Evolutionary conservation across 1,140 invertebrate genomes (phyloP).

Genomic region (Listronotus bonariensis): DNA sequence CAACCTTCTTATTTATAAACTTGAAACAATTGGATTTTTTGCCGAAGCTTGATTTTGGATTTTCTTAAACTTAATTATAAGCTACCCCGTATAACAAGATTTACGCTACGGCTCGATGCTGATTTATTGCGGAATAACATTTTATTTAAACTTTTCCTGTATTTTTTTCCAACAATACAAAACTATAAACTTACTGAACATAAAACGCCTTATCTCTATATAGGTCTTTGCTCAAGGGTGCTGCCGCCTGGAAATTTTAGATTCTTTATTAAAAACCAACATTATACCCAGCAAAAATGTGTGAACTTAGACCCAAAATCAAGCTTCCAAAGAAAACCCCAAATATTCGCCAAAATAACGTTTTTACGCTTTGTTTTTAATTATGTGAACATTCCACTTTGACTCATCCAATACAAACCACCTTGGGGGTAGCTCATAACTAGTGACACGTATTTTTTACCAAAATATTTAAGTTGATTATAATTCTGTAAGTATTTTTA

Average conservation of each 20-base stretch:
- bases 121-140: background rate
- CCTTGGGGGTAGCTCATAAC: too few species aligned
- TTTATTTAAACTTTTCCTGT: background rate
- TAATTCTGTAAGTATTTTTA: too few species aligned
- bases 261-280: constrained; percentile 25
- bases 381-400: too few species aligned
- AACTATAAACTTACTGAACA: background rate
- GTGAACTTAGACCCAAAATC: constrained; percentile 35
- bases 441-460: too few species aligned
- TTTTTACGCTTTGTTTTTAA: too few species aligned
- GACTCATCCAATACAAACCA: too few species aligned
- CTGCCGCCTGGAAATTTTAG: background rate
- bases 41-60: constrained; percentile 31
- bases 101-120: too few species aligned
- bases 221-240: too few species aligned
- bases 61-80: background rate
- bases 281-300: constrained; percentile 15
- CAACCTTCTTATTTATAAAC: too few species aligned
- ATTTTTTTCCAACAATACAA: background rate
- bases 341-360: background rate
- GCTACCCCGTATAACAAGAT: background rate
- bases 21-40: background rate
- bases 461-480: too few species aligned
- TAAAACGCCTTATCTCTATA: background rate
- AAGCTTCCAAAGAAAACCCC: constrained; percentile 19